Evolutionary conservation across 1,140 invertebrate species (phyloP), one percentile per base, ranked within the genome.

Genomic region (Penaeus vannamei): DNA sequence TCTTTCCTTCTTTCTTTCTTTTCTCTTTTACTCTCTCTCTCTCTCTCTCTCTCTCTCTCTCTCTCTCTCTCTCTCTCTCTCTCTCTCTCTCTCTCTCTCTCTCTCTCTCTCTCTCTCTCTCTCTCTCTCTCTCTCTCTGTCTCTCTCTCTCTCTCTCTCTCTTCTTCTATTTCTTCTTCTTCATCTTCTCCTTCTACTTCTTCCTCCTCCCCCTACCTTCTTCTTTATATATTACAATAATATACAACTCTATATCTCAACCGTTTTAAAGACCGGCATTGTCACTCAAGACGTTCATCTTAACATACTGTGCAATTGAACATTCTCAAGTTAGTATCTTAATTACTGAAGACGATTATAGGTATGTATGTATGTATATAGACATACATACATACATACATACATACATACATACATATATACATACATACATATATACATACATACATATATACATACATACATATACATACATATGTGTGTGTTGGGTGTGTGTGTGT

Each of bases 61-160:
- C n/a, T n/a, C n/a, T n/a, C 32, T 69, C 66, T 12, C 32, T 26
- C 66, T 82, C 46, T 82, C 46, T 61, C n/a, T 53, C 80, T 82
- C 80, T 82, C 46, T 53, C 36, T 61, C 46, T 61, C 59, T 82
- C 80, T 8, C 42, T 61, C 59, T 59, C 80, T 29, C 80, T 59
- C 59, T 53, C 46, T 82, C 80, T 82, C 46, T 26, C 42, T 81
- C 53, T 76, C 81, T 64, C 61, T 36, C 81, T 83, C 81, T 62
- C 61, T 62, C 81, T 62, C 81, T 36, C 61, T 62, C 59, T 62
- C 81, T 36, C 61, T 62, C 82, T 84, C 82, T 46, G 42, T 64
- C 80, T 82, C 80, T 82, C 60, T 82, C 80, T 62, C 36, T 4
- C 19, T 17, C 77, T 42, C 22, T 80, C 32, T 26, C 23, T 72